These are phyloP conservation scores for Carpatolechia fugitivella DNA, from an alignment of 2,888 invertebrate genomes.

Conservation along the genomic window DNA sequence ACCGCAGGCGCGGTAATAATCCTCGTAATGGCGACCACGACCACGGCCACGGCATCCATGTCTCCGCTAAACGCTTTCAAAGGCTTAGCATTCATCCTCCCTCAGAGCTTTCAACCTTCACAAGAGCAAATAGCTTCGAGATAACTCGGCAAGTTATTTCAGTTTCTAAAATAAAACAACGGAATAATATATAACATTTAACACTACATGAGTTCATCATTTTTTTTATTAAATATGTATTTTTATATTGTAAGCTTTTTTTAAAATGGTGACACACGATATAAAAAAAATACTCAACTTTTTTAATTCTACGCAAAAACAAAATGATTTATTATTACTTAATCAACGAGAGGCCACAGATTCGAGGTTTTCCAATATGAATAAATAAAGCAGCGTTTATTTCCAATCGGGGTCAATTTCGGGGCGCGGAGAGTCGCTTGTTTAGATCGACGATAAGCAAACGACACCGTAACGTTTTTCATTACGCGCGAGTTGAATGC, in stretches of 20 bases:
- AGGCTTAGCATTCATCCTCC: neutral
- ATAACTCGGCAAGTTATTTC: too few species aligned
- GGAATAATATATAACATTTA: too few species aligned
- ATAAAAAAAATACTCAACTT: neutral
- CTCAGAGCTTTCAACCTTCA: too few species aligned
- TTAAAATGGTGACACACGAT: too few species aligned
- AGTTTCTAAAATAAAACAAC: too few species aligned
- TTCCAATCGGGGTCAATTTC: neutral
- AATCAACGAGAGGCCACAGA: neutral
- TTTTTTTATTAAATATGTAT: too few species aligned
- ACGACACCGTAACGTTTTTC: neutral
- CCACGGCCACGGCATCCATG: neutral
- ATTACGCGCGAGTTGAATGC: too few species aligned
- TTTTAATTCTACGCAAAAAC: neutral
- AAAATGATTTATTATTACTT: neutral
- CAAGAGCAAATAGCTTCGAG: too few species aligned
- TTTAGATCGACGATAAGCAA: constrained; percentile 2
- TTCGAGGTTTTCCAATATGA: neutral
- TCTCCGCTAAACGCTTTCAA: neutral
- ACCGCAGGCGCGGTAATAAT: neutral
- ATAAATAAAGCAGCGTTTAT: constrained; percentile 8
- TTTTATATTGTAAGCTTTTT: too few species aligned
- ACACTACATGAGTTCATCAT: too few species aligned
- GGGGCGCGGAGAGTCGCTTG: neutral
- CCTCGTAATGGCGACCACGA: neutral